These are phyloP conservation scores for Stictonetta naevosa DNA, from an alignment of 2,113 vertebrate species.

Conservation along the genomic window DNA sequence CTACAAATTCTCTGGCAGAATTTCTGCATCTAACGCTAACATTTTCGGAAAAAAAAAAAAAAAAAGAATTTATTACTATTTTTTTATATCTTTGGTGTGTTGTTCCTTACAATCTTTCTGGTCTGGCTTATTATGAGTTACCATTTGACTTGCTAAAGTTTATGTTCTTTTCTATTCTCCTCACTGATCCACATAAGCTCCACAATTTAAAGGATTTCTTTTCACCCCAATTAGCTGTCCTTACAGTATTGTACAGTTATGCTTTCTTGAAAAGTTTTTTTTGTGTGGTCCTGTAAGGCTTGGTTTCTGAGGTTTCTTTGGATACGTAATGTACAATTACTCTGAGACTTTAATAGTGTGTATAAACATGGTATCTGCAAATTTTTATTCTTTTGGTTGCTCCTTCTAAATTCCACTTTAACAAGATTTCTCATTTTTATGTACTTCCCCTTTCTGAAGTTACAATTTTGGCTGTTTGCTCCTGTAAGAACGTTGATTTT, in stretches of 20 bases:
- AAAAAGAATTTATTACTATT: neutral
- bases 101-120: neutral
- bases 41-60: neutral
- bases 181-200: neutral
- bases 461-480: neutral
- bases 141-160: neutral
- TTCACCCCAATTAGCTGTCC: neutral
- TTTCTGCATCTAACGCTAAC: neutral
- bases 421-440: conserved; percentile 37
- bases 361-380: conserved; percentile 2
- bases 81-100: neutral
- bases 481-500: neutral
- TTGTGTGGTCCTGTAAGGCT: conserved; percentile 38
- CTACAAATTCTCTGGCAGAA: neutral
- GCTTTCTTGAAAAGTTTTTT: neutral
- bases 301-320: conserved; percentile 22
- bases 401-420: conserved; percentile 46
- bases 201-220: neutral
- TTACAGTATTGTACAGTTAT: neutral
- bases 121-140: neutral
- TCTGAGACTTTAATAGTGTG: conserved; percentile 3
- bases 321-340: neutral
- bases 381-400: neutral
- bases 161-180: neutral
- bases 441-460: neutral